These are phyloP conservation scores for Polymixis lichenea DNA, from an alignment of 2,888 invertebrate genomes.

Conservation along the genomic window DNA sequence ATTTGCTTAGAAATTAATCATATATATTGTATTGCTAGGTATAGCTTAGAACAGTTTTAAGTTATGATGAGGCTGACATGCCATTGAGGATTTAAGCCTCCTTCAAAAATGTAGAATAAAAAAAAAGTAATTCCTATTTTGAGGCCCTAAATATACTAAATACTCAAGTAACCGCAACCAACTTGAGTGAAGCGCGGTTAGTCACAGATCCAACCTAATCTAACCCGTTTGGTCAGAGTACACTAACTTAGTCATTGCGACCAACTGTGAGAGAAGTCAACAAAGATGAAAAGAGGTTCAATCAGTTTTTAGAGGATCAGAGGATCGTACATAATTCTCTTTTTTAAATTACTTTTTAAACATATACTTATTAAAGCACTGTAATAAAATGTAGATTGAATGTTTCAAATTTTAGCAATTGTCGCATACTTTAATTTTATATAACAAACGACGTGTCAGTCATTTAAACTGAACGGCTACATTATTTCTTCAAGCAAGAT, in stretches of 20 bases:
- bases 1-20: no score
- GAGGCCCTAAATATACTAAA: not conserved
- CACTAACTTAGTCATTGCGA: not conserved
- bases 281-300: not conserved
- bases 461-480: constrained; percentile 4
- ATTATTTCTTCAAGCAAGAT: constrained; percentile 5
- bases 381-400: not conserved
- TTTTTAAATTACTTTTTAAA: not conserved
- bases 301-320: not conserved
- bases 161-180: not conserved
- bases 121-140: not conserved
- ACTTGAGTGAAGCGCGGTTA: not conserved
- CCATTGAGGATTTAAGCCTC: no score
- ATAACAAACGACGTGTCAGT: constrained; percentile 35
- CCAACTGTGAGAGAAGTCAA: not conserved
- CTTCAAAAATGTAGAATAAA: no score
- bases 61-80: no score
- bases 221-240: not conserved
- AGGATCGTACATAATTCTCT: not conserved
- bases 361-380: not conserved
- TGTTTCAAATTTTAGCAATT: not conserved
- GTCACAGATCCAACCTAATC: not conserved
- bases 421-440: constrained; percentile 21
- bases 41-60: no score
- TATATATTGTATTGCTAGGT: no score